Evolutionary conservation across 1,140 invertebrate species (phyloP).

Genomic region (Oryctes rhinoceros): DNA sequence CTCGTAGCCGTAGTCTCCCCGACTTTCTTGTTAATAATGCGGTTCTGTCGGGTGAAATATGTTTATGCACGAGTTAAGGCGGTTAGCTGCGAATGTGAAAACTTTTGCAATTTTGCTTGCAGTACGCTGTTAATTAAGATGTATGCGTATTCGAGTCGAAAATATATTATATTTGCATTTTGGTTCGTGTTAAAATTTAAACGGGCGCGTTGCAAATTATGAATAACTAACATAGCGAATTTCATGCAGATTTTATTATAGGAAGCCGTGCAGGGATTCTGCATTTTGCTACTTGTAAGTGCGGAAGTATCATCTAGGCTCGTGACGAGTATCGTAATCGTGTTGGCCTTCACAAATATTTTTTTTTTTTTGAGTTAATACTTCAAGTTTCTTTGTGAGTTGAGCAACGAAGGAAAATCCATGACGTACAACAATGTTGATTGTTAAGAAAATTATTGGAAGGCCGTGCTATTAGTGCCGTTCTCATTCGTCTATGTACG

Average conservation of each 20-base stretch:
- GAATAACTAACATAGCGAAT: background rate
- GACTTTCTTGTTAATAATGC: constrained; percentile 16
- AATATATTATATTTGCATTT: constrained; percentile 19
- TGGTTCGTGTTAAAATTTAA: background rate
- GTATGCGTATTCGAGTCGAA: background rate
- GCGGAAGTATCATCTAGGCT: too few species aligned
- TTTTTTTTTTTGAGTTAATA: too few species aligned
- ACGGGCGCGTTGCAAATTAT: background rate
- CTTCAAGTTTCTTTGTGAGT: too few species aligned
- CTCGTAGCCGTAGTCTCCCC: background rate
- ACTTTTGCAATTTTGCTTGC: constrained; percentile 18
- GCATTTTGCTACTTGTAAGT: too few species aligned
- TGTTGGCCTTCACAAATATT: too few species aligned
- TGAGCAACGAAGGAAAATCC: too few species aligned
- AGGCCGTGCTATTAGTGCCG: too few species aligned
- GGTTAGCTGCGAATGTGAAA: background rate
- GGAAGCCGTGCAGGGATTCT: too few species aligned
- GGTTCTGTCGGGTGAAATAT: background rate
- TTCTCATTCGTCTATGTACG: too few species aligned
- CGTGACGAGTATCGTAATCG: too few species aligned
- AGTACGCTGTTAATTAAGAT: background rate
- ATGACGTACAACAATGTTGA: too few species aligned
- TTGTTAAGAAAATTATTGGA: too few species aligned
- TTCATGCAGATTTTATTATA: background rate
- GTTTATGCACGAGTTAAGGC: background rate